Percentiles rank a stretch among this genome's conserved stretches.
Conservation (phyloP, 2,113 vertebrate species). For the Triplophysa dalaica region DNA sequence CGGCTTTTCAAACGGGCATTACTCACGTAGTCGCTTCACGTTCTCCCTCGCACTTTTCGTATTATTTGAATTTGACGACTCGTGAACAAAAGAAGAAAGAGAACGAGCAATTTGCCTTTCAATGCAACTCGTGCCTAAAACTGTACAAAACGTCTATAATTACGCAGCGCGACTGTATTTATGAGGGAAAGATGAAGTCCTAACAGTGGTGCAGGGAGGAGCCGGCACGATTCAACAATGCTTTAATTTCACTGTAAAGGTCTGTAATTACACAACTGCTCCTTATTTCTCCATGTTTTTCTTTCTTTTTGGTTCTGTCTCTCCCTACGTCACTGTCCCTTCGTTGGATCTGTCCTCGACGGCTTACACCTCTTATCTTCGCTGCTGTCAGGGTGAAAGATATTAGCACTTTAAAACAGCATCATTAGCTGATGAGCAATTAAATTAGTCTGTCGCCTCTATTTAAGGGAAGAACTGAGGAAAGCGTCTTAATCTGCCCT, state of each 20-base stretch:
- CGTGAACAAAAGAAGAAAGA: slow-evolving; percentile 58
- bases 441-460: slow-evolving; percentile 90
- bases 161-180: slow-evolving; percentile 69
- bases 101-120: slow-evolving; percentile 66
- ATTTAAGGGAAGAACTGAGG: slow-evolving; percentile 59
- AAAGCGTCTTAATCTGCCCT: slow-evolving; percentile 33
- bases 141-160: slow-evolving; percentile 72
- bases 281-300: slow-evolving; percentile 33
- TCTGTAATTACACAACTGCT: slow-evolving; percentile 88
- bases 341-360: slow-evolving; percentile 78
- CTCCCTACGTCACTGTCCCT: slow-evolving; percentile 68
- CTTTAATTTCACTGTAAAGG: slow-evolving; percentile 89
- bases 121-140: slow-evolving; percentile 57
- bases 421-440: slow-evolving; percentile 94
- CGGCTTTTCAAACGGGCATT: slow-evolving; percentile 21
- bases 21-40: slow-evolving; percentile 13
- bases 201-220: slow-evolving; percentile 64
- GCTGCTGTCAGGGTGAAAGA: slow-evolving; percentile 86
- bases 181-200: slow-evolving; percentile 63
- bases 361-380: slow-evolving; percentile 83
- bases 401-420: slow-evolving; percentile 92
- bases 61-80: slow-evolving; percentile 47
- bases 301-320: slow-evolving; percentile 75
- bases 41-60: slow-evolving; percentile 17
- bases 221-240: slow-evolving; percentile 73